Base-by-base conservation (phyloP, 64 coral and sea anemone species). In the Pocillopora verrucosa region DNA sequence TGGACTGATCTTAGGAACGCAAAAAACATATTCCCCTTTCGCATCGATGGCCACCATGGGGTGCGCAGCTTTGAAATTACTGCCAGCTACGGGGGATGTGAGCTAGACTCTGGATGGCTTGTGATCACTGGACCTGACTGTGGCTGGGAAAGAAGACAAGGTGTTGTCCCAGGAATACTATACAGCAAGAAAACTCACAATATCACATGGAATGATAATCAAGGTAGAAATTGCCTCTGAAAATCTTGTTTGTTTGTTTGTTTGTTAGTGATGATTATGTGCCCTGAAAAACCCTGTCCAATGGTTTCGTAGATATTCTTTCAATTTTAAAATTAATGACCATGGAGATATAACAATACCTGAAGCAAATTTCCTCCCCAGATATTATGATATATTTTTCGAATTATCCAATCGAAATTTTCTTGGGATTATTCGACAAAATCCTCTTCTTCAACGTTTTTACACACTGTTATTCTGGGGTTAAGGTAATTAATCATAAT, bases 1-100 rank as follows among this genome's bases (percentile, higher is more conserved):
- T 88, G 86, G 86, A 76, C 0, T 17, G 86, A 88, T n/a, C 73
- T 88, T 5, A 88, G 61, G 65, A 76, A n/a, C 15, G 56, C 56
- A 5, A 67, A 2, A 9, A 34, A 24, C 41, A 5, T 76, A 11
- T 58, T 37, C 11, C n/a, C 73, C 16, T 88, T 88, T 88, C 41
- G 59, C 7, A 36, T 88, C 5, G 51, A 14, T 61, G 86, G 86
- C 34, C 34, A 10, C n/a, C 0, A 0, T 26, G 16, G 35, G n/a
- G 30, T 45, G 15, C 72, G 86, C 22, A 74, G 0, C 58, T 88
- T 88, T 76, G 72, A 88, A 11, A 88, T 78, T n/a, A 36, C 3
- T 6, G 10, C 9, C 57, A 11, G 0, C 5, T 61, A 75, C 13
- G 56, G 19, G 1, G 57, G 73, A 1, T 88, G 86, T 20, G 1